A percentile compares a stretch with the other conserved stretches of the same genome.
phyloP scores from a whole-genome alignment of 2,797 vertebrate species.

The Leptatherina wallacei region DNA sequence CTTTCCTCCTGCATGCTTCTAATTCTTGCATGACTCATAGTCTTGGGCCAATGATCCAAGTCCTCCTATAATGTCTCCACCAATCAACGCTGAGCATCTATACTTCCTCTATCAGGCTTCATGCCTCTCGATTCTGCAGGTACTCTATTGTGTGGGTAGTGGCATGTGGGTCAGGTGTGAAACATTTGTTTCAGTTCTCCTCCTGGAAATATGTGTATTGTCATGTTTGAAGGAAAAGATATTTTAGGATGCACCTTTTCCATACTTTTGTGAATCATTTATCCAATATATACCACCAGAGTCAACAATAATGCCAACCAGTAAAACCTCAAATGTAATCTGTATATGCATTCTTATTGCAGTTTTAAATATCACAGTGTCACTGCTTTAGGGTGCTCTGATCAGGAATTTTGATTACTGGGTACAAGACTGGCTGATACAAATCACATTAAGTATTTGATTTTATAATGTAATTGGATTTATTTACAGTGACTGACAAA shows the following conservation, averaged over 20 bases:
- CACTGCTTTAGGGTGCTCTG: background rate
- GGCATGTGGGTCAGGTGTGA: slow-evolving; percentile 28
- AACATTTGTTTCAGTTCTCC: slow-evolving; percentile 29
- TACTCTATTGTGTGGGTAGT: slow-evolving; percentile 64
- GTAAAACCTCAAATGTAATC: background rate
- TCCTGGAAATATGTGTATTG: slow-evolving; percentile 8
- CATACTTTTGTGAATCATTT: background rate
- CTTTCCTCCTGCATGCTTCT: slow-evolving; percentile 74
- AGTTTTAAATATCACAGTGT: background rate
- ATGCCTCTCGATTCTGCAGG: slow-evolving; percentile 78
- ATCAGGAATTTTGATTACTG: background rate
- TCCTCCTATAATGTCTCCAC: slow-evolving; percentile 83
- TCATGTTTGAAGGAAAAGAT: slow-evolving; percentile 1
- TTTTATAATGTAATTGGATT: background rate
- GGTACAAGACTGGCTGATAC: background rate
- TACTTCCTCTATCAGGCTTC: slow-evolving; percentile 87
- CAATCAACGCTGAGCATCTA: slow-evolving; percentile 85
- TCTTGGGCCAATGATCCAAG: slow-evolving; percentile 82
- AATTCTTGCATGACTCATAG: slow-evolving; percentile 80
- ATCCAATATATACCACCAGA: background rate
- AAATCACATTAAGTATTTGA: background rate
- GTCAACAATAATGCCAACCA: background rate
- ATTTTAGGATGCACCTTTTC: background rate
- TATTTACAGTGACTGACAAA: background rate
- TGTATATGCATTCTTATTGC: background rate